Base-by-base conservation (phyloP, 2,113 vertebrate species). In the Etheostoma cragini region DNA sequence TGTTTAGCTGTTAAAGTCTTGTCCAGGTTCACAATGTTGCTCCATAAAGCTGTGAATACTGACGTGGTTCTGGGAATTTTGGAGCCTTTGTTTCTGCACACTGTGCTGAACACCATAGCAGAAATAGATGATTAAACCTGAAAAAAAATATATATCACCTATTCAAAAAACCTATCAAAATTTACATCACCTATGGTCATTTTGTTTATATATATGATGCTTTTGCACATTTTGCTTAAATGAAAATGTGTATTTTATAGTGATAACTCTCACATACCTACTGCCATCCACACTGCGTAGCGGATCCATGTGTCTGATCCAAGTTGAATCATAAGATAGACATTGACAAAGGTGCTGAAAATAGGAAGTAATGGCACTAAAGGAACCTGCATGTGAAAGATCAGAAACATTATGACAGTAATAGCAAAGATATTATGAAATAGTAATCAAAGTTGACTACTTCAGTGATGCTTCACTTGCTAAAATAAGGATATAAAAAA, bases 51-150 rank as follows among this genome's bases (percentile, higher is more conserved):
- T 90, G 50, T 88, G 49, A 56, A 92, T 50, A 0, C 15, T 69
- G 53, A 85, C 70, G 21, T 0, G 8, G 12, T 86, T 50, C 8
- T 71, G 80, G 56, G 78, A 24, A 56, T 84, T 79, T 63, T 86
- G 58, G 0, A 91, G 85, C n/a, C 72, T 75, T 64, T 42, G 64
- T 70, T 91, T 95, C 87, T 96, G 96, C 1, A 94, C 64, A 1
- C 97, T 97, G 93, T 96, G 95, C 26, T 76, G 66, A 74, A 97
- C 93, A 5, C 97, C 96, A 0, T 97, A 97, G 68, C 89, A 78
- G 88, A 97, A 97, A 87, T 97, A 97, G 90, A 97, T 95, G 12
- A 96, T 74, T 64, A 97, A 84, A 72, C 96, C 96, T 97, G n/a
- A n/a, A n/a, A n/a, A n/a, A n/a, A n/a, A n/a, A n/a, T n/a, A n/a